Base-by-base conservation (phyloP, 2,888 invertebrate species). In the Chrysolina americana region DNA sequence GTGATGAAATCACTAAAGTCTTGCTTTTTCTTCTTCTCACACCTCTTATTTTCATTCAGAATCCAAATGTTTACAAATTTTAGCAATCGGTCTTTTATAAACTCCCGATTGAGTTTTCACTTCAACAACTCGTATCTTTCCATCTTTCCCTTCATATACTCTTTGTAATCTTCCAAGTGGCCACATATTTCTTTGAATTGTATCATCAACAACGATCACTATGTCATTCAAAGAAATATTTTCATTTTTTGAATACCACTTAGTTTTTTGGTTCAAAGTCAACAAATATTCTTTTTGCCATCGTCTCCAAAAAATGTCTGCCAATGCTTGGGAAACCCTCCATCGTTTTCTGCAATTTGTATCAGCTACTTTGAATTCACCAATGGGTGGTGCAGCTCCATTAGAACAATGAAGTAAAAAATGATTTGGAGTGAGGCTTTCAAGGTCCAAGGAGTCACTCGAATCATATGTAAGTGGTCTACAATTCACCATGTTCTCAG, bases 271-370 rank as follows among this genome's bases (percentile, higher is more conserved):
- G n/a, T n/a, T n/a, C n/a, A n/a, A n/a, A 3, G 5, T 36, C 5
- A 11, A 11, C n/a, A 63, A 17, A n/a, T 63, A 63, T 63, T 21
- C 63, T 63, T 63, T 47, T 47, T 47, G 47, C 47, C 47, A 47
- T 47, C 47, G 47, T 13, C 47, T 47, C 47, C 47, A 47, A 15
- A 47, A 47, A 8, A 47, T 47, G 13, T 11, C 47, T 13, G 47
- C 47, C 13, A 47, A 3, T 13, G 47, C 47, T 47, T 47, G 47
- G 13, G 47, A 11, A 13, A 47, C 47, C 13, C 47, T 47, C 47
- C 47, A 47, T 13, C 13, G 47, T 47, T 47, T 47, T 47, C 47
- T 47, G 11, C 11, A 11, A 13, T 47, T 47, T 8, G 15, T 13
- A 13, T 47, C 47, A 13, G 10, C 13, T 47, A 47, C 13, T 3